Percentiles rank a stretch among this genome's conserved stretches.
These are phyloP conservation scores for Sakesphorus luctuosus DNA, from an alignment of 2,113 vertebrate species.

Conservation along the genomic window DNA sequence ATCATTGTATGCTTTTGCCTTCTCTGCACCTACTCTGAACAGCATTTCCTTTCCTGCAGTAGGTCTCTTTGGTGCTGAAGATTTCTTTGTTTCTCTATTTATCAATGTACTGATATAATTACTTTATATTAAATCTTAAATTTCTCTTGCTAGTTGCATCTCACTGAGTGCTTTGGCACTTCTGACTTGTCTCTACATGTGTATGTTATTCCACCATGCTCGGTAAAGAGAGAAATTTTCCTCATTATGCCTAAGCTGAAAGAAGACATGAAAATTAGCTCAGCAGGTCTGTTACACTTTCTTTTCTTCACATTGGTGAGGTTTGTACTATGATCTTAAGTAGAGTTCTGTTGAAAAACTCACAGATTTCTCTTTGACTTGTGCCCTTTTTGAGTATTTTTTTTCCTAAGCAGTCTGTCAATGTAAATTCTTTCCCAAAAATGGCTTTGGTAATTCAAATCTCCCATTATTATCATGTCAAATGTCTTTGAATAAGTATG, in stretches of 20 bases:
- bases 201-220: background rate
- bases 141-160: background rate
- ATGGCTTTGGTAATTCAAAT: background rate
- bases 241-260: background rate
- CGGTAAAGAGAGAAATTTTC: background rate
- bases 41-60: background rate
- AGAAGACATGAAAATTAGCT: background rate
- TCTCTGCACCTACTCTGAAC: background rate
- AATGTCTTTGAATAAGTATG: background rate
- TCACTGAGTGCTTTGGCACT: background rate
- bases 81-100: background rate
- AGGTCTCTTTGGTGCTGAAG: background rate
- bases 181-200: background rate
- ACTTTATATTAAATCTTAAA: background rate
- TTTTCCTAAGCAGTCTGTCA: background rate
- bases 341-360: background rate
- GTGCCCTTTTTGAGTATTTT: background rate
- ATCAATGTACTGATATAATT: background rate
- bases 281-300: background rate
- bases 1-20: background rate
- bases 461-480: background rate
- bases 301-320: background rate
- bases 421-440: background rate
- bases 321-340: background rate
- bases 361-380: background rate